phyloP scores from a whole-genome alignment of 2,113 vertebrate genomes.

The Grus americana region DNA sequence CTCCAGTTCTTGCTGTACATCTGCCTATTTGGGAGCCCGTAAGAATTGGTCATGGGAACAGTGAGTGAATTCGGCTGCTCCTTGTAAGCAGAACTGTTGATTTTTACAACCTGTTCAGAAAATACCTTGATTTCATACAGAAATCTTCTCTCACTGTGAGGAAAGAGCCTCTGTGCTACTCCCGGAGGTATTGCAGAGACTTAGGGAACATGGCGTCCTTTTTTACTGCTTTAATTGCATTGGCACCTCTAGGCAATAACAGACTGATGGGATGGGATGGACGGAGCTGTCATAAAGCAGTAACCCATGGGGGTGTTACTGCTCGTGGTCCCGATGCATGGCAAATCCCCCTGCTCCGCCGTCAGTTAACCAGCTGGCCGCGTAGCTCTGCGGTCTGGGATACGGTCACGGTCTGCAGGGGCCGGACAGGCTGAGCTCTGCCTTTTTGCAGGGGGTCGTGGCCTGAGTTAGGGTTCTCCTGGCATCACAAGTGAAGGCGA shows the following conservation, averaged over 20 bases:
- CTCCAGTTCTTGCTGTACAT: neutral
- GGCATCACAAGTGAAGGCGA: neutral
- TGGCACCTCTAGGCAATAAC: neutral
- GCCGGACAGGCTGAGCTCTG: neutral
- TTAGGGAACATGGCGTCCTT: neutral
- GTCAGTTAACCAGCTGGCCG: neutral
- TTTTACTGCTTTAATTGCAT: neutral
- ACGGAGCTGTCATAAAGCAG: neutral
- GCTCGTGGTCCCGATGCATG: neutral
- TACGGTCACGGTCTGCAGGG: fast-evolving
- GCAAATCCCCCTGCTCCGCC: neutral
- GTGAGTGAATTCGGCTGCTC: fast-evolving
- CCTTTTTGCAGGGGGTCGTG: neutral
- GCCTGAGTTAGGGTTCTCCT: neutral
- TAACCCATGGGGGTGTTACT: neutral
- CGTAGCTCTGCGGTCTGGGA: fast-evolving
- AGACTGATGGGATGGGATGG: neutral
- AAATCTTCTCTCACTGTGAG: neutral
- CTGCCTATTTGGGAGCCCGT: neutral
- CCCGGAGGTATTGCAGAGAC: neutral
- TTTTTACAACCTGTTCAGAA: neutral
- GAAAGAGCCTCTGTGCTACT: neutral
- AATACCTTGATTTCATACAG: fast-evolving
- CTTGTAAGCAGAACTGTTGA: neutral
- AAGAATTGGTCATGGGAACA: neutral